These are phyloP conservation scores for Leptobrachium ailaonicum DNA, from an alignment of 2,113 vertebrate species.

Conservation along the genomic window DNA sequence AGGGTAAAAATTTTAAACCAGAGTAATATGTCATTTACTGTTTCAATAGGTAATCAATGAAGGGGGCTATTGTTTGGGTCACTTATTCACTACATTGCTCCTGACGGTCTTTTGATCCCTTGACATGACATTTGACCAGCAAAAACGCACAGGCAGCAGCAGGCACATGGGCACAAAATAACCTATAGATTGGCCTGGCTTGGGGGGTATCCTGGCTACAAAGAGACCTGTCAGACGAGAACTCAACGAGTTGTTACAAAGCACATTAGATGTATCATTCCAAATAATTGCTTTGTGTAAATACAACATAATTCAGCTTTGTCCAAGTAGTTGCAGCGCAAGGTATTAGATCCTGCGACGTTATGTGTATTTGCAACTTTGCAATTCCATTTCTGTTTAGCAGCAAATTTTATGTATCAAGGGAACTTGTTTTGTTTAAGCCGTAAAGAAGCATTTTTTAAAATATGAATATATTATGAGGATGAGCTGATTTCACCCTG, in stretches of 20 bases:
- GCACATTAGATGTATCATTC: slow-evolving; percentile 46
- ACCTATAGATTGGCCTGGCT: slow-evolving; percentile 56
- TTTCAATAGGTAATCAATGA: slow-evolving; percentile 63
- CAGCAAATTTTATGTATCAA: slow-evolving; percentile 2
- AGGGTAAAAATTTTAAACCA: slow-evolving; percentile 59
- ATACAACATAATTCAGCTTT: slow-evolving; percentile 27
- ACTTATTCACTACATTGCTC: slow-evolving; percentile 57
- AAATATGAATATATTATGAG: slow-evolving; percentile 18
- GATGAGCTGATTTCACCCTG: background rate
- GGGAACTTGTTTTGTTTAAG: slow-evolving; percentile 15
- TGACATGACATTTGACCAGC: slow-evolving; percentile 64
- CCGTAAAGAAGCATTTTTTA: slow-evolving; percentile 17
- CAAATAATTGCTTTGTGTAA: slow-evolving; percentile 16
- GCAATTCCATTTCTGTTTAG: slow-evolving; percentile 36
- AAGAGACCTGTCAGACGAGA: slow-evolving; percentile 59
- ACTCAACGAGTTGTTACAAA: slow-evolving; percentile 39
- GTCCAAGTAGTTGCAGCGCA: slow-evolving; percentile 27
- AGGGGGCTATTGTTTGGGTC: slow-evolving; percentile 63
- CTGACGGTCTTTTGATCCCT: slow-evolving; percentile 58
- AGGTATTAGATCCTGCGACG: slow-evolving; percentile 15
- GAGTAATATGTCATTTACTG: slow-evolving; percentile 60
- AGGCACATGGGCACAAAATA: slow-evolving; percentile 51
- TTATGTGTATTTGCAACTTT: slow-evolving; percentile 31
- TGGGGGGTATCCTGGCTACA: slow-evolving; percentile 64
- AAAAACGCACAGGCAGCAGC: slow-evolving; percentile 54